A percentile compares a stretch with the other conserved stretches of the same genome.
Evolutionary conservation across 2,113 vertebrate genomes (phyloP).

Genomic region (Vombatus ursinus): DNA sequence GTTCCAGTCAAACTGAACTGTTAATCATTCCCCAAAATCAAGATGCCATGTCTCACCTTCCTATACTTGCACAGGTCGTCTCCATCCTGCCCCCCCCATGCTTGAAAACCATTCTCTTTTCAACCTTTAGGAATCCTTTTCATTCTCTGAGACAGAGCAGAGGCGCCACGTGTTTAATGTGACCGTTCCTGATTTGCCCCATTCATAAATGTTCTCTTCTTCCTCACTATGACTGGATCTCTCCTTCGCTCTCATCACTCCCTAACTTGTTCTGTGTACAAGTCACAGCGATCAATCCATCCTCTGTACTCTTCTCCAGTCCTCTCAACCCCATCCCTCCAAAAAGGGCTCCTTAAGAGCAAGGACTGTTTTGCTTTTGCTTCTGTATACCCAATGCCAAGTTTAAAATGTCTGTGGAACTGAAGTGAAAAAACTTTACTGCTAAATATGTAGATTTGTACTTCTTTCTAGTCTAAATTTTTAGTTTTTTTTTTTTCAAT

Average conservation of each 20-base stretch:
- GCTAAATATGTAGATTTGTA: background rate
- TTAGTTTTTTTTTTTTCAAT: background rate
- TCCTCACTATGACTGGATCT: background rate
- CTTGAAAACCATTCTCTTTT: background rate
- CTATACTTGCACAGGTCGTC: background rate
- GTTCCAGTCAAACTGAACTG: background rate
- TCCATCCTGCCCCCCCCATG: background rate
- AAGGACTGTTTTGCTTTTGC: background rate
- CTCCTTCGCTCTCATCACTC: background rate
- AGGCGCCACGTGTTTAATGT: background rate
- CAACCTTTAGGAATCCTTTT: background rate
- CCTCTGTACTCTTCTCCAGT: background rate
- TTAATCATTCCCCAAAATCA: background rate
- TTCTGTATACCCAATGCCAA: background rate
- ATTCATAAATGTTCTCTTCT: background rate
- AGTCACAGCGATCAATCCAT: background rate
- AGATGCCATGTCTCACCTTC: background rate
- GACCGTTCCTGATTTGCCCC: background rate
- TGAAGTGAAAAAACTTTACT: background rate
- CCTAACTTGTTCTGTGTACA: background rate
- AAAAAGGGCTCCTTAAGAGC: background rate
- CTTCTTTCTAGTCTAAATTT: background rate
- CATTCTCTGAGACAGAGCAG: background rate
- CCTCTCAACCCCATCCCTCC: background rate
- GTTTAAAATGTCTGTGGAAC: background rate